Conservation (phyloP, 2,888 invertebrate genomes). For the Ophion ventricosus region DNA sequence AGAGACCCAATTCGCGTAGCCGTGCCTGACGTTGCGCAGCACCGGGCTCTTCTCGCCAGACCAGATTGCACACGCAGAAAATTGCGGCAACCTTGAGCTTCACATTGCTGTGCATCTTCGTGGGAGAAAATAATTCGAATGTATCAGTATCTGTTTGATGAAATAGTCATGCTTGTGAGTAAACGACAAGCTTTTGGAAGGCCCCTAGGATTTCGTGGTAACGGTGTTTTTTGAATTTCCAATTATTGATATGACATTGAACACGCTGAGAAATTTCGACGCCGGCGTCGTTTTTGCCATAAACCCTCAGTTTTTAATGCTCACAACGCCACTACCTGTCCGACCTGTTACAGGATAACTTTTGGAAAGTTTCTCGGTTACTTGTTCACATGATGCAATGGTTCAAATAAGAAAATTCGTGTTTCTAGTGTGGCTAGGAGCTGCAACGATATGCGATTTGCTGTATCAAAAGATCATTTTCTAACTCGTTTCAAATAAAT, state of each 20-base stretch:
- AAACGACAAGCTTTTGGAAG: neutral
- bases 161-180: neutral
- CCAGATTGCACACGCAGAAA: slow-evolving; percentile 91
- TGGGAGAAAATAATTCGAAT: slow-evolving; percentile 10
- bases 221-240: neutral
- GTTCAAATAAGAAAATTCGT: too few relatives aligned
- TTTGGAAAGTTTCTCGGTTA: too few relatives aligned
- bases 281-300: neutral
- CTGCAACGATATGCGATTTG: too few relatives aligned
- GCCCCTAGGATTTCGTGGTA: neutral
- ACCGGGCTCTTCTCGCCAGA: slow-evolving; percentile 93
- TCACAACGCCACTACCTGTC: too few relatives aligned
- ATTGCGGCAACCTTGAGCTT: slow-evolving; percentile 95
- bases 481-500: too few relatives aligned
- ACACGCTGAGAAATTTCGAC: neutral
- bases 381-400: too few relatives aligned
- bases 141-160: slow-evolving; percentile 18
- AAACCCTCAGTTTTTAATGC: too few relatives aligned
- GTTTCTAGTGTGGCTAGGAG: too few relatives aligned
- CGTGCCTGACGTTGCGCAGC: slow-evolving; percentile 91
- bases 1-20: slow-evolving; percentile 92
- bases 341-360: too few relatives aligned
- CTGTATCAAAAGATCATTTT: too few relatives aligned
- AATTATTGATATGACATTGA: too few relatives aligned
- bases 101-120: slow-evolving; percentile 91